Evolutionary conservation across 1,140 invertebrate genomes (phyloP), one percentile per base, ranked within the genome.

Genomic region (Drosophila suzukii): DNA sequence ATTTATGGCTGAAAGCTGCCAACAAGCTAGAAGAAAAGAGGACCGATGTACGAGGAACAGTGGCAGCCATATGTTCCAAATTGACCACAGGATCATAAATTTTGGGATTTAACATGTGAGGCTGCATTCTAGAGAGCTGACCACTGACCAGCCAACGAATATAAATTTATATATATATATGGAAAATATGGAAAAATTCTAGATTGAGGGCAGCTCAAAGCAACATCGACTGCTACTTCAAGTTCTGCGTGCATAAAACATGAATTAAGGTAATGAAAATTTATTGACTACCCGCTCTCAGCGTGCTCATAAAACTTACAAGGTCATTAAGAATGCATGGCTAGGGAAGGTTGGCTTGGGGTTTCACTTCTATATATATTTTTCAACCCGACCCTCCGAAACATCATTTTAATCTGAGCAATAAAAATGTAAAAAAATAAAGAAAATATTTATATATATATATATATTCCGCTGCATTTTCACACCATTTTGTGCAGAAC

Each of bases 261-360:
- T 88, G 83, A 74, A 82, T 88, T 88, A 88, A 86, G 76, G 75
- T 86, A 86, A 86, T 86, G 82, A 86, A 86, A 88, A 86, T 88
- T 88, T 86, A 88, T 85, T 88, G 82, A 82, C 75, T 85, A 39
- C 62, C 24, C 58, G 43, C 56, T 71, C 75, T 75, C 74, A 59
- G 57, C 24, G 43, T 49, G 59, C 72, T 61, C 78, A 82, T 85
- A 85, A 88, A 85, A 75, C 55, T 67, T 78, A 67, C 78, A 78
- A 71, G 68, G 63, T 75, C 78, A 88, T 81, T 78, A 71, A 62
- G 58, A 71, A 75, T 86, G 61, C 60, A 75, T 66, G 43, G 56
- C 50, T 17, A 10, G 6, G 20, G 41, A 20, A 12, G 41, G 68
- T 24, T 68, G 27, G 49, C 50, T 8, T n/a, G 36, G 30, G 8